Evolutionary conservation across 2,888 invertebrate genomes (phyloP), one percentile per base, ranked within the genome.

Genomic region (Drosophila testacea): DNA sequence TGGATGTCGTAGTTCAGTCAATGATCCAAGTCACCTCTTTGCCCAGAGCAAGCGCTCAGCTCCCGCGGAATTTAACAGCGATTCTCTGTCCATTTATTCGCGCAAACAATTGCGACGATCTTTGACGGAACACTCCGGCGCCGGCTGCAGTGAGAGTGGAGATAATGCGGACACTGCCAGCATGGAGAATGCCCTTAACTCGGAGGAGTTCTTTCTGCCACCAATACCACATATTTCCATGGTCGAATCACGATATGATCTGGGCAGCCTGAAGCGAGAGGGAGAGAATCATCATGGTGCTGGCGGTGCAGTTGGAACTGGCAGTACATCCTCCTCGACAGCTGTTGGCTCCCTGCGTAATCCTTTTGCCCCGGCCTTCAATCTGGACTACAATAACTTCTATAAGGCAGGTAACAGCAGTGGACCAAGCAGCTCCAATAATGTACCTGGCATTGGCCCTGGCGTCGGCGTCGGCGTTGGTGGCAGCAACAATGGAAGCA

Each of bases 191-290:
- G 83, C 91, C 32, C 81, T 92, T 42, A 91, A 88, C 59, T 66
- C 91, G 9, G 93, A 93, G 32, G 93, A 93, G 66, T 92, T 91
- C 71, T 93, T 92, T 78, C 69, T 92, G 66, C 90, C 92, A 4
- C 78, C 90, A 59, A 92, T 92, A 60, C 92, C 92, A 41, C 92
- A 93, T 70, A 91, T 93, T 50, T 91, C 93, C 4, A 91, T 92
- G 91, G 89, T 86, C 3, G 92, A 92, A 69, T 83, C 90, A 10
- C 90, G 92, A 50, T 92, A 91, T 61, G 92, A 93, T 69, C 71
- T 92, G 44, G 88, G 87, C 61, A 89, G 81, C 55, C 89, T 92
- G 4, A 93, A 93, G 79, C 90, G 93, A 0, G 93, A 93, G 70
- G 77, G 76, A 11, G 92, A 91, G 30, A 52, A 57, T 16, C 90